Evolutionary conservation across 2,113 vertebrate species (phyloP).

Genomic region (Excalfactoria chinensis): DNA sequence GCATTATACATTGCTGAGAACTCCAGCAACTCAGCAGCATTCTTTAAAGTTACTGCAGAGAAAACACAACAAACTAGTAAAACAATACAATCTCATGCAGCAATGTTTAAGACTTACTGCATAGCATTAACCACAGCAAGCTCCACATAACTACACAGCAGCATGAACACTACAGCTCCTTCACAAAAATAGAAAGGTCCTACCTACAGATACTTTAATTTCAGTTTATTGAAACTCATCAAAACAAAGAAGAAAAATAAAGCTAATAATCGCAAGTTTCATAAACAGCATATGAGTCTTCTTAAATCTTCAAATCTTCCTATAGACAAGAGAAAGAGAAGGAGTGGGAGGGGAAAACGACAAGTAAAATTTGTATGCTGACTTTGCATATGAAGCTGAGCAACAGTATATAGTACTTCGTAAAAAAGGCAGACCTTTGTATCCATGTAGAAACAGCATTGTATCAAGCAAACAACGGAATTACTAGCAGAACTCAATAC

Average conservation of each 20-base stretch:
- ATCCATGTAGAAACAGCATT: background rate
- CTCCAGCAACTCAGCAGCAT: slow-evolving; percentile 91
- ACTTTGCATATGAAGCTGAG: background rate
- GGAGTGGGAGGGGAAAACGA: background rate
- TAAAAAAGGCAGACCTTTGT: background rate
- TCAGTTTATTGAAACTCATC: background rate
- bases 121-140: background rate
- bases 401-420: background rate
- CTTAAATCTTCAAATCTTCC: background rate
- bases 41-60: slow-evolving; percentile 92
- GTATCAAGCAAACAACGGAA: background rate
- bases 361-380: background rate
- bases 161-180: background rate
- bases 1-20: slow-evolving; percentile 92
- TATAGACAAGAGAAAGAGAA: background rate
- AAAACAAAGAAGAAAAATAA: background rate
- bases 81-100: background rate
- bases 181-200: background rate
- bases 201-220: background rate
- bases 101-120: background rate
- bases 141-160: background rate
- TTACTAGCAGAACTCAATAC: background rate
- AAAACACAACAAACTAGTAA: background rate
- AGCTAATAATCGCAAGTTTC: background rate
- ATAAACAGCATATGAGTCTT: background rate